Evolutionary conservation across 2,113 vertebrate species (phyloP).

Genomic region (Boleophthalmus pectinirostris): DNA sequence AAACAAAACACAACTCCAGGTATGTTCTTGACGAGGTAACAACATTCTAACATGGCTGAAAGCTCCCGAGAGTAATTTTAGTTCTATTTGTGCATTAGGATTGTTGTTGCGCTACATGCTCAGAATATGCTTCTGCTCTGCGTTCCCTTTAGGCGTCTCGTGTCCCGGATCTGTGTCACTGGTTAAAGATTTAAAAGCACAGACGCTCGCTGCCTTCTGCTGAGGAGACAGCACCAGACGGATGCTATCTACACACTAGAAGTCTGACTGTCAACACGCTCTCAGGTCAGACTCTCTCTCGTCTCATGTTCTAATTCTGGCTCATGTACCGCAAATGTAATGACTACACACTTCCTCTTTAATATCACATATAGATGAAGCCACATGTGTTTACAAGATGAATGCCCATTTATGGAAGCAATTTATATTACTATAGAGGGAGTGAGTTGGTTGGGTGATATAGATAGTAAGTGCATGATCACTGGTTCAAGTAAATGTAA

Average conservation of each 20-base stretch:
- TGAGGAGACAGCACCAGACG: constrained; percentile 55
- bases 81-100: background rate
- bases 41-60: too few relatives aligned
- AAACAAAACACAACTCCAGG: too few relatives aligned
- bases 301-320: constrained; percentile 7
- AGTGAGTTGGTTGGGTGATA: too few relatives aligned
- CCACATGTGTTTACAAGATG: background rate
- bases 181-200: constrained; percentile 73
- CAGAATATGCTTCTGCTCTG: constrained; percentile 29
- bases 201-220: constrained; percentile 68
- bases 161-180: constrained; percentile 58
- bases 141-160: constrained; percentile 45
- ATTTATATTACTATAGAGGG: background rate
- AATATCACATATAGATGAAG: background rate
- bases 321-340: background rate
- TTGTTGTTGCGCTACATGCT: background rate
- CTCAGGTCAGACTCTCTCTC: constrained; percentile 28
- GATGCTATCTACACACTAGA: constrained; percentile 40
- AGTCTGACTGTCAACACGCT: constrained; percentile 28
- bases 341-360: background rate
- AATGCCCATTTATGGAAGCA: background rate
- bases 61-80: too few relatives aligned
- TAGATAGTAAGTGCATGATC: too few relatives aligned
- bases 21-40: too few relatives aligned
- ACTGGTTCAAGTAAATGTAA: too few relatives aligned